Evolutionary conservation across 2,797 vertebrate genomes (phyloP).

Genomic region (Petrocephalus schoutedeni): DNA sequence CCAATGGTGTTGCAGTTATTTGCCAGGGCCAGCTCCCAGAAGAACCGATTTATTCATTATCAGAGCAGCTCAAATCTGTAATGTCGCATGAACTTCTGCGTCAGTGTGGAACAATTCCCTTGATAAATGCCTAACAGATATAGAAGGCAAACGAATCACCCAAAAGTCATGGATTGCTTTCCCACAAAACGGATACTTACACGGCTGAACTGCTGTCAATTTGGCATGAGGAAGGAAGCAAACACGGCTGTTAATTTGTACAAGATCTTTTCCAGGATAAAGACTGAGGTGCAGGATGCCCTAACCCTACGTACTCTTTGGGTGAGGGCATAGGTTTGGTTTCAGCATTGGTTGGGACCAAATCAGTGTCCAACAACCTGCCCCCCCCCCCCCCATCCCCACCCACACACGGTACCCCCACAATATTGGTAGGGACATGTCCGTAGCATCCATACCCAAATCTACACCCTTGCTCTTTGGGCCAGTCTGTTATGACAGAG

Average conservation of each 20-base stretch:
- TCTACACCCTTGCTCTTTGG: not conserved
- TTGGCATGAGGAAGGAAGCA: not conserved
- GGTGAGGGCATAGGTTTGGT: not conserved
- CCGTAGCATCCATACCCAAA: not conserved
- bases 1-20: not conserved
- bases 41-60: not conserved
- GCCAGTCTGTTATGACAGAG: not conserved
- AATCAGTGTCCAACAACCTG: too few relatives aligned
- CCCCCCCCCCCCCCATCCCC: not conserved
- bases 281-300: not conserved
- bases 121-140: not conserved
- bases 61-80: not conserved
- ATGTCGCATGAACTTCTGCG: not conserved
- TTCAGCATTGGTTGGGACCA: not conserved
- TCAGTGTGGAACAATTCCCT: constrained; percentile 12
- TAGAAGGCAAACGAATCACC: constrained; percentile 1
- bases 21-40: not conserved
- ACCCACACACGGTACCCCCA: not conserved
- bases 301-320: not conserved
- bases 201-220: not conserved
- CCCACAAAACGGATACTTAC: not conserved
- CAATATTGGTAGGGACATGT: not conserved
- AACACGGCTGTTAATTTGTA: not conserved
- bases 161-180: not conserved
- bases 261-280: not conserved